Conservation (phyloP, 2,797 vertebrate genomes). For the Bryconaethiops microstoma region DNA sequence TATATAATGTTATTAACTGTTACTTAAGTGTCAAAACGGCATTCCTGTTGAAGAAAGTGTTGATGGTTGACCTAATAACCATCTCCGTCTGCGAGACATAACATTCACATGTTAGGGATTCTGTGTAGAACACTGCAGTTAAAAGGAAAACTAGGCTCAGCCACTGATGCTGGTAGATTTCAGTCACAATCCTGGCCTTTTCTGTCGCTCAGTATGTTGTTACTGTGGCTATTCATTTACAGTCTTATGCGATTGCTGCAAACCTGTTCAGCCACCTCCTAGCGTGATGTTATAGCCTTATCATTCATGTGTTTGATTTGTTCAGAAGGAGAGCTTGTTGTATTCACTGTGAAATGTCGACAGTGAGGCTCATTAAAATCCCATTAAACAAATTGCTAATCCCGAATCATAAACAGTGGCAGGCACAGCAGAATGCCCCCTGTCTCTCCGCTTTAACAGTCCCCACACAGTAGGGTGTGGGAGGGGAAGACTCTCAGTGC, state of each 20-base stretch:
- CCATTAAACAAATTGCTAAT: conserved; percentile 50
- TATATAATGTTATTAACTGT: too few relatives aligned
- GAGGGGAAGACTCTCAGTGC: not conserved
- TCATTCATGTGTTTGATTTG: conserved; percentile 42
- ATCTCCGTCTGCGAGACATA: too few relatives aligned
- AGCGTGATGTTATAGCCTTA: conserved; percentile 35
- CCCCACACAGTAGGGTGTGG: not conserved
- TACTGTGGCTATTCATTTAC: conserved; percentile 23
- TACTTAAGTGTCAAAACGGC: too few relatives aligned
- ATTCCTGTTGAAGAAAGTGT: too few relatives aligned
- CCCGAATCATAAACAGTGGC: conserved; percentile 34
- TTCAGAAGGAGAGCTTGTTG: conserved; percentile 33
- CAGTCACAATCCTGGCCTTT: not conserved
- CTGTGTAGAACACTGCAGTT: too few relatives aligned
- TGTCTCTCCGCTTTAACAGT: conserved; percentile 16
- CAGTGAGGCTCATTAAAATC: conserved; percentile 47
- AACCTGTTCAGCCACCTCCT: conserved; percentile 10
- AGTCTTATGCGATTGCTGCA: conserved; percentile 5
- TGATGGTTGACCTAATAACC: too few relatives aligned
- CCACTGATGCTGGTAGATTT: too few relatives aligned
- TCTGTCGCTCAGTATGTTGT: not conserved
- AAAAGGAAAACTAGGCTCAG: too few relatives aligned
- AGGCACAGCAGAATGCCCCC: not conserved
- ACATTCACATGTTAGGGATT: too few relatives aligned
- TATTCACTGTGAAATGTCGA: conserved; percentile 40